A percentile compares a stretch with the other conserved stretches of the same genome.
These are phyloP conservation scores for Drosophila kikkawai DNA, from an alignment of 1,140 invertebrate species.

Conservation along the genomic window DNA sequence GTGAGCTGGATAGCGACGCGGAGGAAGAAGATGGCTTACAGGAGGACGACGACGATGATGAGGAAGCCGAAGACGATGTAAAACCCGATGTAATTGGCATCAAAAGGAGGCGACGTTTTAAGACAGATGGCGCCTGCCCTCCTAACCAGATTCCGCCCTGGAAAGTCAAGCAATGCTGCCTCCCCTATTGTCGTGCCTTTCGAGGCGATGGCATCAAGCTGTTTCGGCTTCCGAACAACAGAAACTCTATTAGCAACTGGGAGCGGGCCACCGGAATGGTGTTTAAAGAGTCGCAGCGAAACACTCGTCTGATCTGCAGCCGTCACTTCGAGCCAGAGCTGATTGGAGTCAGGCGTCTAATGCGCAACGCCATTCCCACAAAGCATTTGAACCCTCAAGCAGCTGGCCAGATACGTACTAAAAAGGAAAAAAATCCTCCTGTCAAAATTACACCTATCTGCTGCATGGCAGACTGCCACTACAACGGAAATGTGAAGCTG, in stretches of 20 bases:
- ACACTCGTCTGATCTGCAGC: slow-evolving; percentile 72
- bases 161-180: slow-evolving; percentile 71
- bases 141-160: slow-evolving; percentile 40
- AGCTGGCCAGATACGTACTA: not conserved
- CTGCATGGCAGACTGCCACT: slow-evolving; percentile 50
- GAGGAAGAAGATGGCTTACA: slow-evolving; percentile 44
- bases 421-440: not conserved
- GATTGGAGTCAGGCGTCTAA: slow-evolving; percentile 68
- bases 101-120: slow-evolving; percentile 43
- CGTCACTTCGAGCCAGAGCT: slow-evolving; percentile 68
- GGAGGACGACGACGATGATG: slow-evolving; percentile 43
- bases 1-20: slow-evolving; percentile 35
- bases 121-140: slow-evolving; percentile 22
- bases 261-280: slow-evolving; percentile 66
- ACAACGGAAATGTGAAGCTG: slow-evolving; percentile 36
- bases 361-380: slow-evolving; percentile 68
- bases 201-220: slow-evolving; percentile 72
- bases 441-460: slow-evolving; percentile 27
- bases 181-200: slow-evolving; percentile 65
- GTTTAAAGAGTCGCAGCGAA: slow-evolving; percentile 69
- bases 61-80: slow-evolving; percentile 2
- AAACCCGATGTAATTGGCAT: slow-evolving; percentile 8
- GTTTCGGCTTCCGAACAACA: slow-evolving; percentile 65
- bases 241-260: slow-evolving; percentile 59
- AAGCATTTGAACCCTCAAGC: slow-evolving; percentile 35